phyloP scores from a whole-genome alignment of 2,888 invertebrate species.

The Escarpia spicata region DNA sequence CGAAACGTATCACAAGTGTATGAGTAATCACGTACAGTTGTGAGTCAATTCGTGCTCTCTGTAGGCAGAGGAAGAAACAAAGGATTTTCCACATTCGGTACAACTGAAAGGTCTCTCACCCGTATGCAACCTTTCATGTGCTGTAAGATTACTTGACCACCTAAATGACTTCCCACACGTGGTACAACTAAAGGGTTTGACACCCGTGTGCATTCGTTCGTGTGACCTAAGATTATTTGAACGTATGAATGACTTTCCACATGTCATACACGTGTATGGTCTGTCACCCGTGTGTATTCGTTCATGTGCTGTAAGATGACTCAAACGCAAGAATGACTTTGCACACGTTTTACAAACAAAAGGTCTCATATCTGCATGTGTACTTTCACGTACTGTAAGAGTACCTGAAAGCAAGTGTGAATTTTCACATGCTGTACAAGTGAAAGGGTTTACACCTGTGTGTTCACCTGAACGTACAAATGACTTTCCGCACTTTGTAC shows the following conservation, averaged over 20 bases:
- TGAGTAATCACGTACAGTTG: too few relatives aligned
- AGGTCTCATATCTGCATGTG: background rate
- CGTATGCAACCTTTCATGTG: conserved; percentile 18
- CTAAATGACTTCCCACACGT: background rate
- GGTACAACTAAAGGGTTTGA: background rate
- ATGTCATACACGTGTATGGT: conserved; percentile 20
- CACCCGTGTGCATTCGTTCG: background rate
- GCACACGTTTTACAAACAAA: conserved; percentile 1
- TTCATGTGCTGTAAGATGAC: conserved; percentile 18
- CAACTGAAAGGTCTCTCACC: background rate
- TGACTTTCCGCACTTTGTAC: too few relatives aligned
- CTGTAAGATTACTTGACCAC: background rate
- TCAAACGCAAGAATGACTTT: background rate
- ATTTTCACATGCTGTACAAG: conserved; percentile 14
- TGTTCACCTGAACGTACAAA: too few relatives aligned
- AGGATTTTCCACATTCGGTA: background rate
- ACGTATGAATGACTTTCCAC: conserved; percentile 8
- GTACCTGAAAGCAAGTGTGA: background rate
- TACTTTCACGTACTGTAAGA: background rate
- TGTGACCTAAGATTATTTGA: background rate
- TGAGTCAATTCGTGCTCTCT: too few relatives aligned
- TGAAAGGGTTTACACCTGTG: too few relatives aligned
- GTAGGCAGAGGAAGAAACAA: background rate
- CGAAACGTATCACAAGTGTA: too few relatives aligned
- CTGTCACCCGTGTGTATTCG: background rate